Conservation (phyloP, 2,797 vertebrate genomes). For the Sebastiscus tertius region DNA sequence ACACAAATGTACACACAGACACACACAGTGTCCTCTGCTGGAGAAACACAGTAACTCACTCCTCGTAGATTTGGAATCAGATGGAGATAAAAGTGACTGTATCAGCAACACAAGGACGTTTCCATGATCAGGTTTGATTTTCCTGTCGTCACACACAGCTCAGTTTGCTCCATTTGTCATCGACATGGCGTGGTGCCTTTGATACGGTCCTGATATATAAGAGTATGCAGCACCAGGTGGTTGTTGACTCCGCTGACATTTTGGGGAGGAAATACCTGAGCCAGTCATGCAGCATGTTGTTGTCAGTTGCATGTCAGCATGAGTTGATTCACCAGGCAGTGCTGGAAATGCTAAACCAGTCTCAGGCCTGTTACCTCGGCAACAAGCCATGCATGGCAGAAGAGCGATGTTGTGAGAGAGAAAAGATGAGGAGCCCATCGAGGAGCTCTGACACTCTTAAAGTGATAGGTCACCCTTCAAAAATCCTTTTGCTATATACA, state of each 20-base stretch:
- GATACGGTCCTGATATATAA: not conserved
- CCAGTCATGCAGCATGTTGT: conserved; percentile 33
- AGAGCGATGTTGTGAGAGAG: conserved; percentile 64
- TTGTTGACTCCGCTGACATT: conserved; percentile 23
- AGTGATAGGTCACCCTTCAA: conserved; percentile 59
- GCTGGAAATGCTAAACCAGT: conserved; percentile 64
- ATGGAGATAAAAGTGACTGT: not conserved
- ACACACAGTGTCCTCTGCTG: conserved; percentile 47
- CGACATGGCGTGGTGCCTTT: not conserved
- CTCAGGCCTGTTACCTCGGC: conserved; percentile 77
- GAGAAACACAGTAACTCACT: conserved; percentile 16
- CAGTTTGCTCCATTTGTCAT: not conserved
- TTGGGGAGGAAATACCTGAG: conserved; percentile 36
- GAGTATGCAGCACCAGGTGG: conserved; percentile 24
- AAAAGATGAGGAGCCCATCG: conserved; percentile 66
- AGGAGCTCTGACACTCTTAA: conserved; percentile 72
- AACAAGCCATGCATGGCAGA: conserved; percentile 76
- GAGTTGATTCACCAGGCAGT: conserved; percentile 60
- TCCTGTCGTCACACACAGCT: not conserved
- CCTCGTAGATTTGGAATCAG: not conserved
- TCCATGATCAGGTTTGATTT: not conserved
- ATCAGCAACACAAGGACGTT: not conserved
- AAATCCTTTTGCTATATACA: conserved; percentile 21
- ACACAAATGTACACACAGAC: not conserved
- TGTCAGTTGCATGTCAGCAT: conserved; percentile 63